Base-by-base conservation (phyloP, 2,797 vertebrate species). In the Rachycentron canadum region DNA sequence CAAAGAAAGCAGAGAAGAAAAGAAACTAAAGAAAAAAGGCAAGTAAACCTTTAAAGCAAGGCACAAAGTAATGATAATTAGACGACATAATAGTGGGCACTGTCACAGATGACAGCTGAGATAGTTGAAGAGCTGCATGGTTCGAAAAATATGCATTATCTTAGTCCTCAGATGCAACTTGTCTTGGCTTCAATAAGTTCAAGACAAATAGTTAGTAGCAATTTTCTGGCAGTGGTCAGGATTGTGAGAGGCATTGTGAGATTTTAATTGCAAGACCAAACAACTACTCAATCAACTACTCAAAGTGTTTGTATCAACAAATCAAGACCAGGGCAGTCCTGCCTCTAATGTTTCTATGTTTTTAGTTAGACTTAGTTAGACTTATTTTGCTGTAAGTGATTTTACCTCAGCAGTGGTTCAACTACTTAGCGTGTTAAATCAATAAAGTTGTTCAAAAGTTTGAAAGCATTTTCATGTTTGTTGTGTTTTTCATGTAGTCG, bases 391-490 rank as follows among this genome's bases (percentile, higher is more conserved):
- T 28, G 47, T 49, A 45, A 55, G 28, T 60, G 41, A 64, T 64
- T 69, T 64, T 38, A 58, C 53, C 64, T 40, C 59, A 10, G 45
- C 38, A 34, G 5, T 3, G 30, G 13, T 59, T 61, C 25, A 41
- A 41, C 63, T 65, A 49, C 6, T 4, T 3, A 13, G n/a, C 14
- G 0, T 49, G 12, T 66, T 52, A 25, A 47, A 57, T 47, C 61
- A 49, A 14, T 40, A 25, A 69, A 45, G 50, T 49, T 69, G 25
- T 61, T 49, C 7, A 64, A 47, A 63, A 25, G 69, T 81, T 64
- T 79, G 26, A 79, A 75, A 77, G 68, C 65, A 47, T 78, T 77
- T 58, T 60, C 32, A 7, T 70, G 57, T 79, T 69, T 23, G 43
- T 19, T 67, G 21, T 63, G 55, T 73, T 73, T 71, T 60, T 59